phyloP scores from a whole-genome alignment of 92 coral and sea anemone species.

The Phenganax marumi region DNA sequence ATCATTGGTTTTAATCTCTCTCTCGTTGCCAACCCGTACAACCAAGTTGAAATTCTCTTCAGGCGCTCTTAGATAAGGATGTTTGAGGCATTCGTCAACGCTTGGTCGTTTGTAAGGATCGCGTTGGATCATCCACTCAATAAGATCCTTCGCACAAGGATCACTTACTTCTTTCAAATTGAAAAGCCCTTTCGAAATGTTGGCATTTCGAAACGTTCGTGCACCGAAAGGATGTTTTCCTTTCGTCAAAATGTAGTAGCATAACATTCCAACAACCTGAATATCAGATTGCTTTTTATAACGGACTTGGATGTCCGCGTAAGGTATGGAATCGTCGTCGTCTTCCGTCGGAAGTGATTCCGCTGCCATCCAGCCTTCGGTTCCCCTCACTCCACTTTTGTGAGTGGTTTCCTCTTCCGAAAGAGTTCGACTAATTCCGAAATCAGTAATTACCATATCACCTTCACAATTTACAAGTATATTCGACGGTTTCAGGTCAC shows the following conservation, averaged over 20 bases:
- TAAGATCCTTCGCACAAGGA: neutral
- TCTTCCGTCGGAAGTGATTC: neutral
- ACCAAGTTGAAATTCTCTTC: neutral
- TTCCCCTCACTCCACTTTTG: neutral
- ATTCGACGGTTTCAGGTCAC: neutral
- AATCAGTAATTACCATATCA: neutral
- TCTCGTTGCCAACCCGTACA: neutral
- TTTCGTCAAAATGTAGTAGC: neutral
- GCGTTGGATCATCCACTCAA: neutral
- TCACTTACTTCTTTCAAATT: neutral
- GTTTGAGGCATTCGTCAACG: conserved; percentile 1
- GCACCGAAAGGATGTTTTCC: conserved; percentile 1
- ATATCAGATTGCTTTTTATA: neutral
- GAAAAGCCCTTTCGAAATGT: neutral
- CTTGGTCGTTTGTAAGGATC: too few relatives aligned
- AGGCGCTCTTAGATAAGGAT: neutral
- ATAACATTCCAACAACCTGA: conserved; percentile 13
- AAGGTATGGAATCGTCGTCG: too few relatives aligned
- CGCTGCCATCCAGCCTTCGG: neutral
- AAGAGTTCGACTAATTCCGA: neutral
- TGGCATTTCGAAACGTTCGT: neutral
- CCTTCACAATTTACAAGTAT: neutral
- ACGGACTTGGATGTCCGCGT: neutral
- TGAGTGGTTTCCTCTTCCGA: neutral
- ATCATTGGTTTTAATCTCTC: neutral